A percentile compares a stretch with the other conserved stretches of the same genome.
These are phyloP conservation scores for Drosophila funebris DNA, from an alignment of 1,140 invertebrate genomes.

Conservation along the genomic window DNA sequence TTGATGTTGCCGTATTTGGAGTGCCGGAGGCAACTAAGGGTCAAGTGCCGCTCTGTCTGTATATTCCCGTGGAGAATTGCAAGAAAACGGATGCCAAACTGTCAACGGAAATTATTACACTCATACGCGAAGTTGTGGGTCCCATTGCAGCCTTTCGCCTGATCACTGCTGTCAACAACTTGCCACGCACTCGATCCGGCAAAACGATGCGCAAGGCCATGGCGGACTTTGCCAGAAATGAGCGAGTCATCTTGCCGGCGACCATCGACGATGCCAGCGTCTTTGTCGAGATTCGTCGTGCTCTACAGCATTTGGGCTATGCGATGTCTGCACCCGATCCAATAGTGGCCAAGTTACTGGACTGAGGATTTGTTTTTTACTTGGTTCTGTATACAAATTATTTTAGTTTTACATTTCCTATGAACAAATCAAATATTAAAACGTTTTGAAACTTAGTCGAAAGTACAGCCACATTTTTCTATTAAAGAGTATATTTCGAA, in stretches of 20 bases:
- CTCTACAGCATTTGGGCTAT: slow-evolving; percentile 90
- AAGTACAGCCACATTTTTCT: slow-evolving; percentile 10
- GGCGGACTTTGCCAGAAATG: slow-evolving; percentile 91
- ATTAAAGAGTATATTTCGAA: slow-evolving; percentile 44
- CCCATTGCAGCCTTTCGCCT: slow-evolving; percentile 94
- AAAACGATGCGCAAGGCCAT: slow-evolving; percentile 95
- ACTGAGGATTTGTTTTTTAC: slow-evolving; percentile 32
- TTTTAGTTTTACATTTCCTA: slow-evolving; percentile 25
- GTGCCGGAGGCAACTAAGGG: slow-evolving; percentile 95
- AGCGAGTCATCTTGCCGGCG: slow-evolving; percentile 90
- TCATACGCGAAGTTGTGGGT: slow-evolving; percentile 92
- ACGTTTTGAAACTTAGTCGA: slow-evolving; percentile 2
- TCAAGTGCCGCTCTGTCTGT: slow-evolving; percentile 94
- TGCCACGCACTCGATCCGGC: slow-evolving; percentile 91
- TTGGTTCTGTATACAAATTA: slow-evolving; percentile 10
- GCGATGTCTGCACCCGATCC: slow-evolving; percentile 89
- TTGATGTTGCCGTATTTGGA: slow-evolving; percentile 94
- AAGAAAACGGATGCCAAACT: slow-evolving; percentile 86
- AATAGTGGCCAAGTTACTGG: slow-evolving; percentile 68
- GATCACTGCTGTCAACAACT: slow-evolving; percentile 89
- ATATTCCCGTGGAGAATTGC: slow-evolving; percentile 87
- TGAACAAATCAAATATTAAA: slow-evolving; percentile 11
- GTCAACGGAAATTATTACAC: slow-evolving; percentile 87
- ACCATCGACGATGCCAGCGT: slow-evolving; percentile 95
- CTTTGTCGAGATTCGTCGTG: slow-evolving; percentile 88